Percentiles rank a stretch among this genome's conserved stretches.
Evolutionary conservation across 1,140 invertebrate genomes (phyloP).

Genomic region (Mactra quadrangularis): DNA sequence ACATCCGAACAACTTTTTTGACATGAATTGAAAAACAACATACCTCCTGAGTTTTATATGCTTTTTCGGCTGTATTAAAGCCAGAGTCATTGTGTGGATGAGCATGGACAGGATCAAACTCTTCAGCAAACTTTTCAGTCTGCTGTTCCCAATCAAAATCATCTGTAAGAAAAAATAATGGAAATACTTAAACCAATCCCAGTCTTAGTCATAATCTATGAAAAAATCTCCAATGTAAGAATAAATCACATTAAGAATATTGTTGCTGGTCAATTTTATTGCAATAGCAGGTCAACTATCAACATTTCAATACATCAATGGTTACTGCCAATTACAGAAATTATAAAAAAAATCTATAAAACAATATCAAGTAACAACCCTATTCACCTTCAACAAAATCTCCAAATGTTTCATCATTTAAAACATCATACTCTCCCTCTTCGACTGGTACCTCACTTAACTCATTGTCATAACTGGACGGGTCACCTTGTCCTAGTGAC

Average conservation of each 20-base stretch:
- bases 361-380: too few relatives aligned
- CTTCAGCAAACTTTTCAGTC: constrained; percentile 88
- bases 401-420: constrained; percentile 96
- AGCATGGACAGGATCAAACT: constrained; percentile 65
- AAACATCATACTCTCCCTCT: constrained; percentile 93
- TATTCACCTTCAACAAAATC: constrained; percentile 83
- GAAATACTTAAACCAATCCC: too few relatives aligned
- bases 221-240: too few relatives aligned
- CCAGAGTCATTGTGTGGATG: constrained; percentile 72
- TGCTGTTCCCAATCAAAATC: constrained; percentile 89
- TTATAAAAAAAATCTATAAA: too few relatives aligned
- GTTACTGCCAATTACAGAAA: too few relatives aligned
- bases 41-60: constrained; percentile 75
- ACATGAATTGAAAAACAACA: too few relatives aligned
- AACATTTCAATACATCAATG: too few relatives aligned
- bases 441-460: constrained; percentile 85
- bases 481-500: constrained; percentile 76
- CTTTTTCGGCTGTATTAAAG: constrained; percentile 71
- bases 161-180: constrained; percentile 60
- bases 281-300: not conserved
- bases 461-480: constrained; percentile 68
- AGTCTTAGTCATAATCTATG: too few relatives aligned
- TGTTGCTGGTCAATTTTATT: too few relatives aligned
- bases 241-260: too few relatives aligned
- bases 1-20: too few relatives aligned